These are phyloP conservation scores for Austrofundulus limnaeus DNA, from an alignment of 2,113 vertebrate genomes.

Conservation along the genomic window DNA sequence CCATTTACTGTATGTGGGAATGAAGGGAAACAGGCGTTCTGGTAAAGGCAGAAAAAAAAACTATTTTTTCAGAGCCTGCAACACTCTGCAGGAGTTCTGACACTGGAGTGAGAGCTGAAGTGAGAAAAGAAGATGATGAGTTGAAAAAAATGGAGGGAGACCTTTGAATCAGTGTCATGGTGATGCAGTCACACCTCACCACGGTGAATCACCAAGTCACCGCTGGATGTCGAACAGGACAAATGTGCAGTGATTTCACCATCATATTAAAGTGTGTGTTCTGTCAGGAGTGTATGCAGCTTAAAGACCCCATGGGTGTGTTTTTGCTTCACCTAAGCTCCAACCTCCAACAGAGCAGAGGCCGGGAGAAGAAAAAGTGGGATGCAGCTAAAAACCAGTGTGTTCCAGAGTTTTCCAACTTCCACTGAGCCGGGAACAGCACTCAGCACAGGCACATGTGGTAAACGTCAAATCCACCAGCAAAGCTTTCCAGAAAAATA, in stretches of 20 bases:
- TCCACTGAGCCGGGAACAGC: slow-evolving; percentile 29
- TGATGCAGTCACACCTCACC: slow-evolving; percentile 9
- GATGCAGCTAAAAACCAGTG: slow-evolving; percentile 4
- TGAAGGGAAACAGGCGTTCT: no score
- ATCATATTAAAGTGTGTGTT: slow-evolving; percentile 21
- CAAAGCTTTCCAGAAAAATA: slow-evolving; percentile 15
- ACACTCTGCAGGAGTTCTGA: background rate
- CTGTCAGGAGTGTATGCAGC: slow-evolving; percentile 4
- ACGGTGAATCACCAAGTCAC: slow-evolving; percentile 16
- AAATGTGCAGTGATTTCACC: slow-evolving; percentile 24
- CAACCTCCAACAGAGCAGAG: slow-evolving; percentile 29
- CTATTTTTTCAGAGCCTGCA: background rate
- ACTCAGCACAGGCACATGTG: slow-evolving; percentile 36
- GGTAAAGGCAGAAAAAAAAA: no score
- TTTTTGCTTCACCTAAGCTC: slow-evolving; percentile 35
- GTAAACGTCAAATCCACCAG: slow-evolving; percentile 44
- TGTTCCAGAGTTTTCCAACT: slow-evolving; percentile 43
- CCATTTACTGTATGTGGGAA: no score
- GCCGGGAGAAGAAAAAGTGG: slow-evolving; percentile 40
- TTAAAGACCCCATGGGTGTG: slow-evolving; percentile 10
- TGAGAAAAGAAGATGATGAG: background rate
- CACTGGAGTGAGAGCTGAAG: background rate
- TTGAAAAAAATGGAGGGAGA: slow-evolving; percentile 1
- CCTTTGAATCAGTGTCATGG: slow-evolving; percentile 10
- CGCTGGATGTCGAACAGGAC: slow-evolving; percentile 16